Evolutionary conservation across 1,140 invertebrate species (phyloP), one percentile per base, ranked within the genome.

Genomic region (Cyphomyrmex costatus): DNA sequence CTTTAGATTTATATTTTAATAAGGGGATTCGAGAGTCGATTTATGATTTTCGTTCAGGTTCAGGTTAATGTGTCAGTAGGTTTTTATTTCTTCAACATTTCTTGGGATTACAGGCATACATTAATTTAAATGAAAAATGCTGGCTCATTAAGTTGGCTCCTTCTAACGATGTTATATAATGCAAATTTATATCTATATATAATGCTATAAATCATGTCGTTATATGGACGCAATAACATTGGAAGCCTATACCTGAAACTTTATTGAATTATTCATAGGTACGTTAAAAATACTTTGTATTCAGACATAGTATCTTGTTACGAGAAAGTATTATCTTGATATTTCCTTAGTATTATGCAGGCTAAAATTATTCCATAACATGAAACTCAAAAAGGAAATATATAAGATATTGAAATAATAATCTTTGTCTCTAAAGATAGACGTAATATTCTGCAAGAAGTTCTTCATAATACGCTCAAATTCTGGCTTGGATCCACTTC

Each of bases 191-290:
- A 65, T 8, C 61, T 61, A 33, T 65, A 65, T 12, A 65, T 21
- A 71, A 73, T 42, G 19, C 36, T 73, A 24, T 58, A 58, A 71
- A 71, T 82, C 56, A 42, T 42, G 14, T 21, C 33, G n/a, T 42
- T 66, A 66, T 33, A 27, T 16, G 56, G 49, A 42, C 8, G 6
- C 46, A 36, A 71, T 68, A 71, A 27, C n/a, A 42, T 14, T 70
- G 30, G 49, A 56, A 80, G 70, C 49, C 14, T n/a, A 36, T 24
- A 27, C 46, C 49, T 56, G 21, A 71, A 56, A 56, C 65, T 53
- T 70, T 24, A 68, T 79, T 68, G 77, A 68, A 79, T 79, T 79
- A 79, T 79, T 79, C 77, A 79, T 79, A 66, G 49, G 2, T 46
- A n/a, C 21, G n/a, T 79, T 53, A 79, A 79, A 79, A 79, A 42